A percentile compares a stretch with the other conserved stretches of the same genome.
These are phyloP conservation scores for Anticlea derivata DNA, from an alignment of 2,888 invertebrate genomes.

Conservation along the genomic window DNA sequence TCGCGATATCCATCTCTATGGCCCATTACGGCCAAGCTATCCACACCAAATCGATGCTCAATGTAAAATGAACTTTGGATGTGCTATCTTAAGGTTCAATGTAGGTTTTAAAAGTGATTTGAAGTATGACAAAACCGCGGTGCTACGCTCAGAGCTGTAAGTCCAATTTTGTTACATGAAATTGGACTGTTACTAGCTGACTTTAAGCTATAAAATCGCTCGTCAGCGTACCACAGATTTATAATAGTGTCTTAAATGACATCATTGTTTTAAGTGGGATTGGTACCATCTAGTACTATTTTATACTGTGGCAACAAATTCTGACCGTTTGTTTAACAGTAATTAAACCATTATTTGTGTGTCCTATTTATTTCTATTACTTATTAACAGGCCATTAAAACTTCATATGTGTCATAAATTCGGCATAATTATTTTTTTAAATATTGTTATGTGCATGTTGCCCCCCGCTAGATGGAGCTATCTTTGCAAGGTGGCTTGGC, in stretches of 20 bases:
- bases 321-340: constrained; percentile 17
- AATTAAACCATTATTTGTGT: constrained; percentile 46
- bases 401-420: constrained; percentile 48
- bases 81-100: neutral
- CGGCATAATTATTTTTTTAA: constrained; percentile 37
- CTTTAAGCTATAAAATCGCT: neutral
- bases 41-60: neutral
- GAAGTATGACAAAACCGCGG: neutral
- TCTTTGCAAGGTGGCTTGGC: too few species aligned
- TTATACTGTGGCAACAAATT: neutral
- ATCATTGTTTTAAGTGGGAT: neutral
- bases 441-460: neutral
- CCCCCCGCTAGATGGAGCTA: constrained; percentile 4
- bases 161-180: neutral
- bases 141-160: neutral
- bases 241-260: neutral
- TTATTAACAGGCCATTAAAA: constrained; percentile 48
- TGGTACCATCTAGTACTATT: too few species aligned
- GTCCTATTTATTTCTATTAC: constrained; percentile 48
- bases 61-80: neutral
- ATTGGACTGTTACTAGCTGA: neutral
- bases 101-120: neutral
- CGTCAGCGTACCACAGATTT: neutral
- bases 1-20: constrained; percentile 46
- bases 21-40: neutral